Evolutionary conservation across 2,797 vertebrate genomes (phyloP).

Genomic region (Buceros bicornis): DNA sequence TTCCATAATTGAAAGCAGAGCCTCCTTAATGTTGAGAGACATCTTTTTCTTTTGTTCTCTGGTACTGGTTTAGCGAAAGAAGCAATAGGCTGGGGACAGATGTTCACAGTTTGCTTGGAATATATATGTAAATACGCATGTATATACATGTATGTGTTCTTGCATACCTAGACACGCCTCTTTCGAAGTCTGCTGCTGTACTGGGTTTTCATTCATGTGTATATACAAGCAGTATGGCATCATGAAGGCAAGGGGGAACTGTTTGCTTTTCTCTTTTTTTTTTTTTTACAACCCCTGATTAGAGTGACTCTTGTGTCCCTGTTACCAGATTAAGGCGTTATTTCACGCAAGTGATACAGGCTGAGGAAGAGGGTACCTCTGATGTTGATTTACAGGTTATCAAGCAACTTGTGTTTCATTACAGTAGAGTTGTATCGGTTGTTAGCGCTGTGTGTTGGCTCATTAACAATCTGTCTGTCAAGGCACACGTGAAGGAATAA

Average conservation of each 20-base stretch:
- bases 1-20: neutral
- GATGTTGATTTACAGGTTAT: neutral
- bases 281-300: neutral
- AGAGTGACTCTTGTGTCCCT: no score
- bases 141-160: rapidly evolving
- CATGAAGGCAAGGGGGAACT: neutral
- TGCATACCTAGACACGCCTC: rapidly evolving
- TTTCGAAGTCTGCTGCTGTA: neutral
- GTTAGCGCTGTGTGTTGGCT: neutral
- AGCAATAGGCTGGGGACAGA: neutral
- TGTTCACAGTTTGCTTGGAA: neutral
- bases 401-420: neutral
- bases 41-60: neutral
- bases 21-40: neutral
- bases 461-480: neutral
- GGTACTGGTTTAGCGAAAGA: neutral
- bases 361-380: neutral
- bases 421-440: neutral
- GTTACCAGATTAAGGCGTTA: neutral
- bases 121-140: no score
- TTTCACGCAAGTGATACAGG: no score
- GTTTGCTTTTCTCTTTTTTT: neutral
- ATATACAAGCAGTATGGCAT: no score
- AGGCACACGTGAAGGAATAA: rapidly evolving
- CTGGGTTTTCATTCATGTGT: neutral